phyloP scores from a whole-genome alignment of 2,888 invertebrate genomes.

The Hypomecis atomaria region DNA sequence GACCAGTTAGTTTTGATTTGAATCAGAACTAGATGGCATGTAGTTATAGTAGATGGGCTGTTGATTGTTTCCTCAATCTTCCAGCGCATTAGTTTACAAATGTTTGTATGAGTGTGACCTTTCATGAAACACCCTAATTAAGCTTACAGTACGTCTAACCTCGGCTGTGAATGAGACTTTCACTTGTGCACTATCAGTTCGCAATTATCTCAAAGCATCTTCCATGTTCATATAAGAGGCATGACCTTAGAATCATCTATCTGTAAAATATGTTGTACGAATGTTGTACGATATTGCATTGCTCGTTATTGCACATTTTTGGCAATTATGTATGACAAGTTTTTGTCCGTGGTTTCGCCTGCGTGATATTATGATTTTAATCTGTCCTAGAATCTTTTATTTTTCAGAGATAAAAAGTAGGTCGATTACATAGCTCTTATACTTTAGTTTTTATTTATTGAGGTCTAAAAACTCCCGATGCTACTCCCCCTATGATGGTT shows the following conservation, averaged over 20 bases:
- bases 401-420: no score
- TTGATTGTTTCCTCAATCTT: conserved; percentile 23
- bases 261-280: background rate
- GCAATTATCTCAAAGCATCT: conserved; percentile 14
- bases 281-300: conserved; percentile 12
- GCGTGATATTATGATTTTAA: background rate
- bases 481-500: no score
- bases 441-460: no score
- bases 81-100: conserved; percentile 17
- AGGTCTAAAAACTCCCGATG: no score
- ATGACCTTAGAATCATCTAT: conserved; percentile 23
- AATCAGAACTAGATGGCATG: background rate
- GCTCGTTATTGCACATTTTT: conserved; percentile 18
- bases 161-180: conserved; percentile 15
- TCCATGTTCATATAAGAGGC: conserved; percentile 16
- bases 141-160: conserved; percentile 20
- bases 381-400: no score
- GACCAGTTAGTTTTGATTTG: no score
- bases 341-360: background rate
- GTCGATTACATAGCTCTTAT: no score
- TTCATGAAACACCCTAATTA: conserved; percentile 18
- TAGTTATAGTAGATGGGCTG: background rate
- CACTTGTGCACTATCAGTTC: conserved; percentile 17
- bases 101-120: conserved; percentile 21
- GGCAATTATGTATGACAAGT: conserved; percentile 2